phyloP scores from a whole-genome alignment of 2,888 invertebrate genomes.

The Rhopalosiphum nymphaeae region DNA sequence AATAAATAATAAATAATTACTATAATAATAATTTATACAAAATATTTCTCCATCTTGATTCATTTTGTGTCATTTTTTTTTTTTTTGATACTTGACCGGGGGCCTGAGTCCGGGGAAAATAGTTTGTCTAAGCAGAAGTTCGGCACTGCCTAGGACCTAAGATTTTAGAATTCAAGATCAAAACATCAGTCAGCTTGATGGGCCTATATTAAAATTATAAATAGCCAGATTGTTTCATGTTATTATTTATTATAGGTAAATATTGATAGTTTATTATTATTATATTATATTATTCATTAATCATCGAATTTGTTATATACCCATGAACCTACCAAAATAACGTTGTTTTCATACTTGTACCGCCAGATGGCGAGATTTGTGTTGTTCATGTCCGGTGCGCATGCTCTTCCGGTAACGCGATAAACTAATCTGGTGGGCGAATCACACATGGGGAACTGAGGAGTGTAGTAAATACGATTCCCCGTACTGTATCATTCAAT shows the following conservation, averaged over 20 bases:
- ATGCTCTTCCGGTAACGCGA: constrained; percentile 18
- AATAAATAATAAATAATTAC: too few species aligned
- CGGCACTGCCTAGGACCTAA: too few species aligned
- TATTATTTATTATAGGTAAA: neutral
- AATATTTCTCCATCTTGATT: too few species aligned
- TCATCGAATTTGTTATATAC: neutral
- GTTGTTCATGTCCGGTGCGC: neutral
- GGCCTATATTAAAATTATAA: neutral
- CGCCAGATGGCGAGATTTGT: neutral
- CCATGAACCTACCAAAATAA: neutral
- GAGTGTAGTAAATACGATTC: too few species aligned
- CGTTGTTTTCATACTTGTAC: neutral
- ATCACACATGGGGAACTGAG: neutral
- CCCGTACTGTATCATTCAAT: neutral
- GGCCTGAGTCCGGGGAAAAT: too few species aligned
- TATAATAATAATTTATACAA: too few species aligned
- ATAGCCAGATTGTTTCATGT: neutral
- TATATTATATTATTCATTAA: neutral
- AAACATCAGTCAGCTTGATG: too few species aligned
- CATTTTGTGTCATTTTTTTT: too few species aligned
- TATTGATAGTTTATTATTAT: too few species aligned
- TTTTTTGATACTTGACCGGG: too few species aligned
- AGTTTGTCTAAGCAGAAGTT: too few species aligned
- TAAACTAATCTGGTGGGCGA: neutral
- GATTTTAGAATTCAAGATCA: too few species aligned